Base-by-base conservation (phyloP, 2,888 invertebrate species). In the Molorchus minor region DNA sequence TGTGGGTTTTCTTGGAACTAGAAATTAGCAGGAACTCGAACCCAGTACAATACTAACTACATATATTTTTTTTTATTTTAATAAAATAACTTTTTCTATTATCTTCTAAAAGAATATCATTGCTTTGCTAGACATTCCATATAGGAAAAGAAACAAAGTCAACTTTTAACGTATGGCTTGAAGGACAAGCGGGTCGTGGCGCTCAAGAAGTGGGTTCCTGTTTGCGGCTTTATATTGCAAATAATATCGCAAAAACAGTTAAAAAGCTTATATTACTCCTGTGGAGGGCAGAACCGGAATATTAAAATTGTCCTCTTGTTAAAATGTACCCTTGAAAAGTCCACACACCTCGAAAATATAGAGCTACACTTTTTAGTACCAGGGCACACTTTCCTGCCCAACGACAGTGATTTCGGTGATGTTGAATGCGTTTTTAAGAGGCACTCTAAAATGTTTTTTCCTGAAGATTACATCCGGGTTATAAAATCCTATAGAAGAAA, bases 151-250 rank as follows among this genome's bases (percentile, higher is more conserved):
- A 58, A 15, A 38, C 40, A 19, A 38, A 49, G 33, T 49, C 51
- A 8, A 29, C 40, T 29, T 57, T 41, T 52, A 40, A 62, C 46
- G 19, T 47, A 17, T 71, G 71, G 71, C 8, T 67, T 19, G 71
- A 71, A 62, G 61, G 64, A 38, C 59, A 66, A 61, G 66, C 67
- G 30, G 71, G 68, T 17, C 58, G 71, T 12, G 71, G 69, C 2
- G 53, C 58, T 3, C 61, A 64, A 40, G 56, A 64, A 36, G 56
- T 62, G 35, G 59, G 56, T 16, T 20, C 64, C n/a, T 69, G 69
- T 41, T 38, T 65, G 25, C 29, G 30, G n/a, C 29, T 35, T 25
- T 55, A 58, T 55, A 51, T 63, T 51, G 13, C 12, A 41, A 55
- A 49, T 12, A 36, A 49, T 49, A 29, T 66, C 33, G 45, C 53